phyloP scores from a whole-genome alignment of 2,113 vertebrate species.

The Bambusicola thoracicus region DNA sequence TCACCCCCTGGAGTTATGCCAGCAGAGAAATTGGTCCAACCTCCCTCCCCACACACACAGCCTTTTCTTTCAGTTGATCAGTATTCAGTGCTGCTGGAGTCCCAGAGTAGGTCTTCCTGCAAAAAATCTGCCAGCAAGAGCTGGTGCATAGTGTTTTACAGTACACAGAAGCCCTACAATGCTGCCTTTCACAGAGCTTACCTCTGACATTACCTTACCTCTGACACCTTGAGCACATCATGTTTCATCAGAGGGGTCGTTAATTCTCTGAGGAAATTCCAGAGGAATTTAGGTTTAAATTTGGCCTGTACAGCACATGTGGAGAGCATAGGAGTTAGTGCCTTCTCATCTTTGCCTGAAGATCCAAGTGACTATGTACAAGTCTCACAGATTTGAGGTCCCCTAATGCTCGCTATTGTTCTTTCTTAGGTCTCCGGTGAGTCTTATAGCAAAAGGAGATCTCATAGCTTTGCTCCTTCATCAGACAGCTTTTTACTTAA shows the following conservation, averaged over 20 bases:
- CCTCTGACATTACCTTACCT: neutral
- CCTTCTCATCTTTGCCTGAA: neutral
- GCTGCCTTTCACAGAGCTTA: neutral
- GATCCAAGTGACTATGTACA: neutral
- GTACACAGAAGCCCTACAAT: neutral
- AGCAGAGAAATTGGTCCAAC: constrained; percentile 9
- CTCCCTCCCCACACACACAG: neutral
- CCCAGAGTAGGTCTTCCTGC: constrained; percentile 10
- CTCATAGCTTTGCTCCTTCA: neutral
- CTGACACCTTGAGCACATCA: neutral
- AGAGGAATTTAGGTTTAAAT: neutral
- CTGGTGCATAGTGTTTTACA: neutral
- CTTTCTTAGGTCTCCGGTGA: neutral
- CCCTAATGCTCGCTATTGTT: neutral
- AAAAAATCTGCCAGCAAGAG: constrained; percentile 27
- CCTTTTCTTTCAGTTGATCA: constrained; percentile 4
- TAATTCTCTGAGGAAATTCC: neutral
- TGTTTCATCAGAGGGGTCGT: neutral
- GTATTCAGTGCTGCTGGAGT: neutral
- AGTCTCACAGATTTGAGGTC: neutral
- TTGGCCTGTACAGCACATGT: neutral
- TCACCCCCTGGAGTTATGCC: constrained; percentile 13
- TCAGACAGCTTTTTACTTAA: neutral
- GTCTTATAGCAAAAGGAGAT: neutral
- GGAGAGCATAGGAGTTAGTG: neutral